Evolutionary conservation across 2,888 invertebrate species (phyloP).

Genomic region (Lasioglossum marginatum): DNA sequence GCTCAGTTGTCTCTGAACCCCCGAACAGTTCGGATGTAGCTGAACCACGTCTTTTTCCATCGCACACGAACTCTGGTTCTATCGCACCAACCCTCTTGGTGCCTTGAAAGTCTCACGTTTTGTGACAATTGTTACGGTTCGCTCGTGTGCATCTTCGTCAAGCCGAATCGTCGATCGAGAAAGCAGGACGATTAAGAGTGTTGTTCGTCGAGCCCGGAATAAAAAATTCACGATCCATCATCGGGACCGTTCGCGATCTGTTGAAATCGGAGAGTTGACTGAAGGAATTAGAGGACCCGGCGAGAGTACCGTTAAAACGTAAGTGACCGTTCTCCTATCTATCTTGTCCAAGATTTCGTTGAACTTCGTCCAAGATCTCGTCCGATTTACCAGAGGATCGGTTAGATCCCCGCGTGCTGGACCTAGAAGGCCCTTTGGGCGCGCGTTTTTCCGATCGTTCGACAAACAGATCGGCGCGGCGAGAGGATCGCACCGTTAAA

Average conservation of each 20-base stretch:
- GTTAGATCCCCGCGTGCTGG: background rate
- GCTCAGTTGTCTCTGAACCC: constrained; percentile 83
- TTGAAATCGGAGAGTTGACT: constrained; percentile 22
- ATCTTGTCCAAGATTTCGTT: background rate
- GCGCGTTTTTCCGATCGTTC: no score
- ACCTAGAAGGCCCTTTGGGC: no score
- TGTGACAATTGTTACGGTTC: background rate
- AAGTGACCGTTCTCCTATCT: constrained; percentile 9
- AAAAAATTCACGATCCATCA: background rate
- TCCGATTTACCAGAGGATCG: background rate
- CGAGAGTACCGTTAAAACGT: constrained; percentile 42
- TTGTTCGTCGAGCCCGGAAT: background rate
- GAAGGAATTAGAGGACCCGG: constrained; percentile 13
- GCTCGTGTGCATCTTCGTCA: background rate
- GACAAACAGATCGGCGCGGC: background rate
- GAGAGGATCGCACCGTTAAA: constrained; percentile 23
- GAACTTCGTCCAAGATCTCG: background rate
- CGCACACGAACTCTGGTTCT: background rate
- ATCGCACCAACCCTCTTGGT: background rate
- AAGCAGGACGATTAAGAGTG: background rate
- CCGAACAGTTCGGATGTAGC: constrained; percentile 82
- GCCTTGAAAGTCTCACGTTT: background rate
- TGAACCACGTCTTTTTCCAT: constrained; percentile 6
- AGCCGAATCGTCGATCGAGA: background rate
- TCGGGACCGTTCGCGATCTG: constrained; percentile 16